Conservation (phyloP, 2,797 vertebrate species). For the Neostethus bicornis region DNA sequence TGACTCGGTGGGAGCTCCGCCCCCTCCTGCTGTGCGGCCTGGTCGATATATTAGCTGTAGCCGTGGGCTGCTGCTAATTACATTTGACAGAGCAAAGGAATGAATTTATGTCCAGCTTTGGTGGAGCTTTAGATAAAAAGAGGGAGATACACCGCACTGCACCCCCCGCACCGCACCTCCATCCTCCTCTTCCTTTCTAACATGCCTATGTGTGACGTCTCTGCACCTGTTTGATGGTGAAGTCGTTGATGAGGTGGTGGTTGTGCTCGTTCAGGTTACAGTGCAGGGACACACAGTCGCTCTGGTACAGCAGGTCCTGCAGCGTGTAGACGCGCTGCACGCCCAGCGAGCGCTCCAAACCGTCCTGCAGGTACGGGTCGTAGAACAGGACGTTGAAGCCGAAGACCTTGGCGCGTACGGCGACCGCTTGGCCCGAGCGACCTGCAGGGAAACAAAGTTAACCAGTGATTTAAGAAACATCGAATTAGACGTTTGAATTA, state of each 20-base stretch:
- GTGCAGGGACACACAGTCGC: slow-evolving; percentile 97
- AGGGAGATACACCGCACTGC: slow-evolving; percentile 33
- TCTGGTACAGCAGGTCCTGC: slow-evolving; percentile 98
- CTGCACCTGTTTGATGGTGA: slow-evolving; percentile 96
- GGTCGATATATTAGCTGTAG: slow-evolving; percentile 75
- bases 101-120: slow-evolving; percentile 73
- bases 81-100: slow-evolving; percentile 76
- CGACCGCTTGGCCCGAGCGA: slow-evolving; percentile 94
- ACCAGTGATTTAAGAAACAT: too few species aligned
- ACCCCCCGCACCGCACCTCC: not conserved
- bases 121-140: slow-evolving; percentile 68
- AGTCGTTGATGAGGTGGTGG: slow-evolving; percentile 99
- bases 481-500: too few species aligned
- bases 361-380: slow-evolving; percentile 97
- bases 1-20: slow-evolving; percentile 37
- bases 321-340: slow-evolving; percentile 97
- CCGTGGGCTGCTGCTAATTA: slow-evolving; percentile 73
- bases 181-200: slow-evolving; percentile 27
- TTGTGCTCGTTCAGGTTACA: slow-evolving; percentile 98
- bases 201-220: slow-evolving; percentile 3
- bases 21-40: slow-evolving; percentile 48
- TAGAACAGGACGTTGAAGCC: slow-evolving; percentile 98
- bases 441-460: slow-evolving; percentile 76
- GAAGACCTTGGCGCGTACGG: slow-evolving; percentile 94
- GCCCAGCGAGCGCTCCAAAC: slow-evolving; percentile 93